phyloP scores from a whole-genome alignment of 2,888 invertebrate genomes.

The Ellobium chinense region DNA sequence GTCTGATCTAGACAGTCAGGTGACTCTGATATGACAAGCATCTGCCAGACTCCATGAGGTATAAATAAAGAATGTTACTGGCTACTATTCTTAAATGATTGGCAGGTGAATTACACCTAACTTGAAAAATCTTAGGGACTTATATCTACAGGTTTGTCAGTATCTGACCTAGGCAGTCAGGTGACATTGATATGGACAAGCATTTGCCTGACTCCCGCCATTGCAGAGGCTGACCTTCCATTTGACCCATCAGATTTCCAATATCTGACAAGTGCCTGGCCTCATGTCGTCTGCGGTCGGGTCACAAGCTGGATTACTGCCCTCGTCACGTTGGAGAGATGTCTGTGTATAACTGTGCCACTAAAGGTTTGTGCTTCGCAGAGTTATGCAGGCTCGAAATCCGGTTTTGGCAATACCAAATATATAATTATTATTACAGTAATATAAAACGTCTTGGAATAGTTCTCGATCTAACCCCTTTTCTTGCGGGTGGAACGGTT shows the following conservation, averaged over 20 bases:
- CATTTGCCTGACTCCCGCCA: constrained; percentile 3
- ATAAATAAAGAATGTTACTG: no score
- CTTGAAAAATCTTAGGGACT: no score
- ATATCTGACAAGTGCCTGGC: not conserved
- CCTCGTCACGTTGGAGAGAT: not conserved
- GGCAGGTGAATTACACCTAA: no score
- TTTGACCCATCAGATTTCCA: not conserved
- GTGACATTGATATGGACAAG: not conserved
- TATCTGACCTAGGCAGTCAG: constrained; percentile 2
- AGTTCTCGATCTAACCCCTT: no score
- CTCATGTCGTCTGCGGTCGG: not conserved
- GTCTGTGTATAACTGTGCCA: not conserved
- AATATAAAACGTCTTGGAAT: no score
- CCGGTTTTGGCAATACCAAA: no score
- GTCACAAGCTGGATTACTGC: not conserved
- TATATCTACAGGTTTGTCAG: constrained; percentile 1
- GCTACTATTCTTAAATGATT: no score
- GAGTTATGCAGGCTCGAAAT: no score
- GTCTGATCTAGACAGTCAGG: not conserved
- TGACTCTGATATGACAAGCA: not conserved
- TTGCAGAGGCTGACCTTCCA: not conserved
- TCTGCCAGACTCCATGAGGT: constrained; percentile 21
- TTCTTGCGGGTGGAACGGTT: no score
- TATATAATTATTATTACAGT: no score
- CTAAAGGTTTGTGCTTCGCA: constrained; percentile 11